phyloP scores from a whole-genome alignment of 2,797 vertebrate species.

The Xenops minutus region DNA sequence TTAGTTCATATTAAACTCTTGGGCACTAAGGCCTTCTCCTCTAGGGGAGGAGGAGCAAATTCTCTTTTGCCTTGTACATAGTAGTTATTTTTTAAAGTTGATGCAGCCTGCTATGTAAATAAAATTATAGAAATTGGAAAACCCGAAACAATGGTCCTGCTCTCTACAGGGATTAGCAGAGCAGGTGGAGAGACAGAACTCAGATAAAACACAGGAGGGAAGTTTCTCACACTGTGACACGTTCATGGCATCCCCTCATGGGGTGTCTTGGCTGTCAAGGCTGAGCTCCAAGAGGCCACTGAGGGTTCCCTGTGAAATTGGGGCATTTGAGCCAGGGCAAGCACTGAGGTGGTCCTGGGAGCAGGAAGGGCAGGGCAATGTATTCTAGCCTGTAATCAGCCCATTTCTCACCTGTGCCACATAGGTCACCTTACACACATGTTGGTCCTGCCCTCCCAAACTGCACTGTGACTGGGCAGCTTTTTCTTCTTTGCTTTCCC shows the following conservation, averaged over 20 bases:
- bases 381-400: background rate
- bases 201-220: background rate
- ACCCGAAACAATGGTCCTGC: background rate
- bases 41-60: background rate
- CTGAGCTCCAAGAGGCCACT: background rate
- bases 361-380: background rate
- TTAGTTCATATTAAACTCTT: background rate
- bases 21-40: background rate
- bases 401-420: background rate
- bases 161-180: background rate
- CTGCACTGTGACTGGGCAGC: background rate
- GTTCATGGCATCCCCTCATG: rapidly evolving
- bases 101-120: background rate
- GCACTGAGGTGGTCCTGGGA: background rate
- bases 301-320: background rate
- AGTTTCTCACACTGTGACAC: background rate
- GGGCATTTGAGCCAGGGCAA: rapidly evolving
- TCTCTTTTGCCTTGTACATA: background rate
- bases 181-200: background rate
- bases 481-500: background rate
- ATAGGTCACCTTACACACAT: too few relatives aligned
- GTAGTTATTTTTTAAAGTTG: background rate
- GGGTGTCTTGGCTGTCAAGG: background rate
- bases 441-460: background rate
- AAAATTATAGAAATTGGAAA: background rate